Percentiles rank a stretch among this genome's conserved stretches.
phyloP scores from a whole-genome alignment of 1,140 invertebrate species.

The Acromyrmex echinatior region DNA sequence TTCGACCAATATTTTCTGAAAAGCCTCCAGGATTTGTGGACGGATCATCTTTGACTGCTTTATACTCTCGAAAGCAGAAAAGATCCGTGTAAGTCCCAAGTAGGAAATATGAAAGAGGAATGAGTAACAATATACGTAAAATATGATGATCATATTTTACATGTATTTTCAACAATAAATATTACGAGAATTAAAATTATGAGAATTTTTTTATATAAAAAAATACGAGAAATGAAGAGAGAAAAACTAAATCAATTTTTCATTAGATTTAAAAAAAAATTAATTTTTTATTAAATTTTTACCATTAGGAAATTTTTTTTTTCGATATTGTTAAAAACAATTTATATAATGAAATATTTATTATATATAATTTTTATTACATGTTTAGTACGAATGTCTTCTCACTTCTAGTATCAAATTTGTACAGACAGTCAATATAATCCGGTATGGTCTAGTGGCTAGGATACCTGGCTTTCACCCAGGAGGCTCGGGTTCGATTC shows the following conservation, averaged over 20 bases:
- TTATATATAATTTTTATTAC: background rate
- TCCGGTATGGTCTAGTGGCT: constrained; percentile 76
- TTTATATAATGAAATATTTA: background rate
- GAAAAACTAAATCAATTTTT: background rate
- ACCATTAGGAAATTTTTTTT: background rate
- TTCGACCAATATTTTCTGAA: constrained; percentile 47
- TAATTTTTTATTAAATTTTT: background rate
- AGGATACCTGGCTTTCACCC: constrained; percentile 24
- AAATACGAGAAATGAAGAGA: background rate
- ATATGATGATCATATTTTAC: background rate
- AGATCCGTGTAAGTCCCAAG: constrained; percentile 1
- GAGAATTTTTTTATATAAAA: background rate
- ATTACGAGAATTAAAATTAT: background rate
- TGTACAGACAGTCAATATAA: background rate
- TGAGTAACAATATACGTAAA: background rate
- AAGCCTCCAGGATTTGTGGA: constrained; percentile 62
- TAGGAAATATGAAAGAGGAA: constrained; percentile 2
- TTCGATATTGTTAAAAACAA: background rate
- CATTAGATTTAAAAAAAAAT: background rate
- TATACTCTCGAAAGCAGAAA: constrained; percentile 44
- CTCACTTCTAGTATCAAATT: background rate
- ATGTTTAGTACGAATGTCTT: background rate
- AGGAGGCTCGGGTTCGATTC: constrained; percentile 64
- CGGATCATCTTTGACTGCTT: constrained; percentile 67
- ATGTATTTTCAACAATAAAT: background rate